A percentile compares a stretch with the other conserved stretches of the same genome.
Evolutionary conservation across 1,140 invertebrate species (phyloP).

Genomic region (Agrilus planipennis): DNA sequence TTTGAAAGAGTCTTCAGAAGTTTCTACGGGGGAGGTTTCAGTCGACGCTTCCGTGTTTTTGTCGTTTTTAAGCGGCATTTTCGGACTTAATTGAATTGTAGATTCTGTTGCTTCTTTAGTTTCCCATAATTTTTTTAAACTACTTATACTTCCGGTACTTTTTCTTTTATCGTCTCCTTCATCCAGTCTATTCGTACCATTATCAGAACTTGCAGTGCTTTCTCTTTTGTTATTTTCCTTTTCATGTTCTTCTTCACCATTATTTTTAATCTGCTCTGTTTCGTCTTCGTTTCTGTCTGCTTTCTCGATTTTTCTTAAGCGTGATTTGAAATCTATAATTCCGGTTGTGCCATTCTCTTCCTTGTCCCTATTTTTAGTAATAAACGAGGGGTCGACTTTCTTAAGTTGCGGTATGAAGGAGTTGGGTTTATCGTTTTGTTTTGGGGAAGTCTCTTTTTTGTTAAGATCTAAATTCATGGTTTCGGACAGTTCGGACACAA

Average conservation of each 20-base stretch:
- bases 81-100: constrained; percentile 46
- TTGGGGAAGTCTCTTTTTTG: constrained; percentile 4
- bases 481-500: constrained; percentile 61
- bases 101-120: constrained; percentile 44
- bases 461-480: constrained; percentile 39
- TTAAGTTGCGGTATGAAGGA: constrained; percentile 26
- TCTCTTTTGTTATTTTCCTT: constrained; percentile 31
- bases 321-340: constrained; percentile 75
- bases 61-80: constrained; percentile 40
- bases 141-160: constrained; percentile 86
- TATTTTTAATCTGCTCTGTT: constrained; percentile 22
- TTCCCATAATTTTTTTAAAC: constrained; percentile 86
- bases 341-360: constrained; percentile 23
- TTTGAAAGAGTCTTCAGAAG: constrained; percentile 22
- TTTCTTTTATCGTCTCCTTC: constrained; percentile 73
- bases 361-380: no score
- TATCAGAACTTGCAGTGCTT: constrained; percentile 32
- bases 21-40: constrained; percentile 24
- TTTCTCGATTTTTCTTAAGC: constrained; percentile 68
- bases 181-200: constrained; percentile 37
- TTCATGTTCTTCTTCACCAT: constrained; percentile 33
- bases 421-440: constrained; percentile 1
- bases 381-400: constrained; percentile 23
- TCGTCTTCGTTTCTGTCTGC: constrained; percentile 37
- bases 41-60: constrained; percentile 28